Base-by-base conservation (phyloP, 2,888 invertebrate species). In the Xiphydria camelus region DNA sequence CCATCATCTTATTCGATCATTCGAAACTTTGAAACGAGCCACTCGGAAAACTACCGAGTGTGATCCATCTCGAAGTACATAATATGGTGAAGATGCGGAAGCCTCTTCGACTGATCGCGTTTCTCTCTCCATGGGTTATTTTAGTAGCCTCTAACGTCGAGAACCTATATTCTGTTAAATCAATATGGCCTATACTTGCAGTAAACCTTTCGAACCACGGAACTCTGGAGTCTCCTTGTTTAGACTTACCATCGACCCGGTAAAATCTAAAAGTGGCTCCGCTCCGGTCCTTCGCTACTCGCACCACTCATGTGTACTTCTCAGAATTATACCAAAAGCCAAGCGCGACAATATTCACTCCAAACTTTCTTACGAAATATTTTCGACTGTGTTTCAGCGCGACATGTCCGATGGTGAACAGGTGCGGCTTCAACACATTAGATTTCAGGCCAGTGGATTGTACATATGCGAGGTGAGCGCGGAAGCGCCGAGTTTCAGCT, bases 391-490 rank as follows among this genome's bases (percentile, higher is more conserved):
- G 49, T 66, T 68, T 22, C 70, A 79, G 78, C 65, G 66, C 37
- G 62, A 66, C 41, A 64, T 62, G 14, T 78, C 78, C 12, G 68
- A 76, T 51, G 60, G 64, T 36, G 63, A 70, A 41, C 59, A 62
- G 47, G 76, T 79, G 17, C 57, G 62, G 6, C 62, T 79, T 33
- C 68, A 71, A 33, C 63, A 63, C 36, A 74, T 77, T 5, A 72
- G 64, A 22, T 64, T 78, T 40, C 66, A 73, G 47, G 73, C 77
- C 19, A 76, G 75, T 33, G 80, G 79, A 7, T 57, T 67, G 21
- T 80, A 79, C 68, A 68, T 75, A 35, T 80, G 80, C 53, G 80
- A 80, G 61, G 79, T 80, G 29, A 79, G 77, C 22, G 79, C 76
- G 0, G 80, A 80, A 55, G 77, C 74, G 2, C 78, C 78, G 2